Base-by-base conservation (phyloP, 2,797 vertebrate species). In the Oophaga sylvatica region DNA sequence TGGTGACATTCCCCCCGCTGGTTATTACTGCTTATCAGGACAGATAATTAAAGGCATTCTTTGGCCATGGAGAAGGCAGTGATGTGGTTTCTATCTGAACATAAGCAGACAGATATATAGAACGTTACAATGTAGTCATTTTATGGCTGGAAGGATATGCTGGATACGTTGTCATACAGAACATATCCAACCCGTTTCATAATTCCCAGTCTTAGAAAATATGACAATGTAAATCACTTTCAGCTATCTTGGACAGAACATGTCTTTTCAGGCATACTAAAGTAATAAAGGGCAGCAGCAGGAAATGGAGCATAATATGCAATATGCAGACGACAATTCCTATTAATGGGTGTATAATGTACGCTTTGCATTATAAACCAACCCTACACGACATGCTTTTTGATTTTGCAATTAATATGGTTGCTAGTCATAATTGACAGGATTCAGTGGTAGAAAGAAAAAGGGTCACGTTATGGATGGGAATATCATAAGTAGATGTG, bases 41-140 rank as follows among this genome's bases (percentile, higher is more conserved):
- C 62, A 22, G 17, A 67, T 67, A 48, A 67, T 63, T 12, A 80
- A 45, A 63, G 35, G 10, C 19, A n/a, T 63, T 80, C 20, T 59
- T 45, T 80, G 29, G 29, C 5, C 35, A 45, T 10, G 60, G 60
- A n/a, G 35, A 63, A 65, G 20, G 57, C 79, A 26, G 41, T 67
- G 31, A 81, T 67, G 80, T 48, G 60, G 31, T 81, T 65, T 81
- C 31, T 81, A 48, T 80, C 7, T 45, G 60, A 45, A 81, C 79
- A 13, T 7, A 60, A 63, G 62, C 60, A 45, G 11, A 26, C 26
- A 26, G 26, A 26, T 26, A 26, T 26, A 26, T 26, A 26, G 26
- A 26, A 26, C 26, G 1, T 22, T 15, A 22, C 79, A 26, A 48
- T 60, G 59, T 35, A 80, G 57, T 48, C 6, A 48, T 65, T 63